Base-by-base conservation (phyloP, 2,888 invertebrate species). In the Tipula unca region DNA sequence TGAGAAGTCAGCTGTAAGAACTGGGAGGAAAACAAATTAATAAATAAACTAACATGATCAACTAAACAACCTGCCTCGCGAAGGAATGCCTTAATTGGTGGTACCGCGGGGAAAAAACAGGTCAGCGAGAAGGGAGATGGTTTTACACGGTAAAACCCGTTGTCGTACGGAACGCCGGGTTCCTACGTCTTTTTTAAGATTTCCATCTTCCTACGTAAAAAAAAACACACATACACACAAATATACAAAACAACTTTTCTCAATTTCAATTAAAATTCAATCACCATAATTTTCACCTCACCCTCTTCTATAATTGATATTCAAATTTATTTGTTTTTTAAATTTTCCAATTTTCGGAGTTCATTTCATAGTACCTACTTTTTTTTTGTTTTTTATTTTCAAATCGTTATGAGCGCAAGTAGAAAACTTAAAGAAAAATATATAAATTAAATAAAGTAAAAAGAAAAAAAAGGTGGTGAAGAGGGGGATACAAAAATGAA, bases 261-360 rank as follows among this genome's bases (percentile, higher is more conserved):
- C 69, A 69, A 69, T 69, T 69, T 69, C 69, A 69, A 69, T 69
- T 69, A 69, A 69, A 69, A 25, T 69, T 69, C 69, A 69, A 69
- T 25, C 69, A 69, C 69, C 69, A 69, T 25, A 25, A 69, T 69
- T 69, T 25, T 69, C 14, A 25, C 69, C 25, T 25, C 69, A 69
- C 10, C 8, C 69, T 25, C 20, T 25, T 25, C 25, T 10, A 69
- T 20, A 69, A 69, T 25, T 69, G 69, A 69, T 69, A 69, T 69
- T 69, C 69, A 69, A 25, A 69, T 69, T 69, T 69, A 69, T 69
- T 69, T 69, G 69, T 69, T 69, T 69, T 69, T 25, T 1, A 69
- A 25, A 69, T 69, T 69, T 69, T 25, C 69, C 69, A 69, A 69
- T 69, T 69, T 69, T 69, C 69, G 25, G 25, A 69, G 10, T 69